Conservation (phyloP, 2,797 vertebrate species). For the Gymnopithys bicolor region DNA sequence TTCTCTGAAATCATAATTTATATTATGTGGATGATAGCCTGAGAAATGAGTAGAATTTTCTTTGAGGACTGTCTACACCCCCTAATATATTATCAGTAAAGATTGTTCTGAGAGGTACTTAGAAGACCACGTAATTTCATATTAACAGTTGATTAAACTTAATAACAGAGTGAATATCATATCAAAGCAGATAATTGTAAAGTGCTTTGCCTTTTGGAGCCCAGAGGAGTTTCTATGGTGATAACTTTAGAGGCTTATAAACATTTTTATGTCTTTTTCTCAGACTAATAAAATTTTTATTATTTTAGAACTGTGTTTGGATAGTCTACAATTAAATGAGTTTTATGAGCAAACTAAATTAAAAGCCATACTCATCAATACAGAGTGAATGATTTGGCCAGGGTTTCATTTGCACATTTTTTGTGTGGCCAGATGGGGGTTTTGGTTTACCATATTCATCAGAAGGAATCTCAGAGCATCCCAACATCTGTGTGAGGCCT, state of each 20-base stretch:
- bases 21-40: not conserved
- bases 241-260: slow-evolving; percentile 37
- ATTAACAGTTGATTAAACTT: slow-evolving; percentile 43
- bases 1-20: not conserved
- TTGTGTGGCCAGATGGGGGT: slow-evolving; percentile 61
- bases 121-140: not conserved
- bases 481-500: slow-evolving; percentile 44
- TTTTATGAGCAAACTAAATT: slow-evolving; percentile 46
- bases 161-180: slow-evolving; percentile 10
- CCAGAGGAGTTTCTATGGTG: not conserved
- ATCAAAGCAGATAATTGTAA: slow-evolving; percentile 27
- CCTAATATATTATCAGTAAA: not conserved
- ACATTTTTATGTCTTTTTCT: not conserved
- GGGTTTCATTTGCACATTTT: slow-evolving; percentile 40
- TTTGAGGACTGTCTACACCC: not conserved
- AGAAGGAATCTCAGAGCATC: slow-evolving; percentile 34
- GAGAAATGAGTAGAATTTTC: not conserved
- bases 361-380: slow-evolving; percentile 44
- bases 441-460: slow-evolving; percentile 60
- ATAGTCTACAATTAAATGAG: slow-evolving; percentile 55
- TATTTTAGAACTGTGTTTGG: slow-evolving; percentile 26
- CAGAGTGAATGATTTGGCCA: slow-evolving; percentile 48
- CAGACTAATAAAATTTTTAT: slow-evolving; percentile 16
- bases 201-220: slow-evolving; percentile 18
- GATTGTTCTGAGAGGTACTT: not conserved